Base-by-base conservation (phyloP, 2,888 invertebrate genomes). In the Agrilus cyanescens region DNA sequence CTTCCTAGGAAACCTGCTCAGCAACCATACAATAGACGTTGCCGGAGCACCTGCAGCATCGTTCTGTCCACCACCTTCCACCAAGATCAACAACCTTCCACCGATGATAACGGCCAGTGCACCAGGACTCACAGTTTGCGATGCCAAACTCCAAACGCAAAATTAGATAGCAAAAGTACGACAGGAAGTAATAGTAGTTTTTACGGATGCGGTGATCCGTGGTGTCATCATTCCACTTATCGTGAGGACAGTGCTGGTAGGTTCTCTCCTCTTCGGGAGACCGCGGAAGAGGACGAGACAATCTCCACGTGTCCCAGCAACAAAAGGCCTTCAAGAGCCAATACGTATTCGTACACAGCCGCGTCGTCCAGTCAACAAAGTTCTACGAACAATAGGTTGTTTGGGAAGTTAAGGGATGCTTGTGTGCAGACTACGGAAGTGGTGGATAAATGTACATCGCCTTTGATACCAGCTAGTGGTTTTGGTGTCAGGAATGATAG, bases 11-110 rank as follows among this genome's bases (percentile, higher is more conserved):
- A 62, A 41, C 47, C 57, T 1, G 38, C 46, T 12, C 61, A 62
- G 13, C 64, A 64, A 37, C 65, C 67, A 2, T 69, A 68, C 48
- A 68, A 70, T 48, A 60, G 72, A 4, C 66, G 71, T 44, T 81
- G 81, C 55, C 73, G 71, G 48, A 82, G 80, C 61, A 81, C 81
- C 1, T 82, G 80, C 57, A 81, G 74, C 56, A 82, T 82, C 42
- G 72, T 77, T 12, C 67, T 82, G 36, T 75, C 77, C 6, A 67
- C 73, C 3, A 71, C 70, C 47, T 59, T 67, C 32, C 61, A 66
- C 49, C 64, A 67, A 45, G 50, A 63, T 44, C 50, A 51, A 43
- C 55, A 55, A 50, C 46, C 46, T n/a, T 25, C 15, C n/a, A 16
- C 39, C 38, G 39, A 20, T 10, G 47, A 41, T 37, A 46, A 37